Percentiles rank a stretch among this genome's conserved stretches.
These are phyloP conservation scores for Pristionchus japonicus DNA, from an alignment of 2,888 invertebrate species.

Conservation along the genomic window DNA sequence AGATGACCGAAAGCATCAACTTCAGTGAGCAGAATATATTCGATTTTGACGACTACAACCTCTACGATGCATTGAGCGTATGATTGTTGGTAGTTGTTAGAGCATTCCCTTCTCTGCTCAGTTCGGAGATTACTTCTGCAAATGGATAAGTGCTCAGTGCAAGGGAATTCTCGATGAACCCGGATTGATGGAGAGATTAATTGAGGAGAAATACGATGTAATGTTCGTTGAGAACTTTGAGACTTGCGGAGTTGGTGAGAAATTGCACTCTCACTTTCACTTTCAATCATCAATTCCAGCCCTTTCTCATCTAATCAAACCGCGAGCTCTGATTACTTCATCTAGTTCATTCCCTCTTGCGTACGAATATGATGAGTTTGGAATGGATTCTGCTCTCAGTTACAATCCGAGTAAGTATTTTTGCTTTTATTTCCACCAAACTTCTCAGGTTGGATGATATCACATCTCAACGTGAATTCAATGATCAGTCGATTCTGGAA, in stretches of 20 bases:
- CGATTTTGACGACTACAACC: background rate
- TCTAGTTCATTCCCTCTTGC: background rate
- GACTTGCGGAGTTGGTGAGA: background rate
- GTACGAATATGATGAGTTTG: background rate
- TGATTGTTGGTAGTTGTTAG: background rate
- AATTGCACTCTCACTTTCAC: background rate
- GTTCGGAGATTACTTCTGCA: background rate
- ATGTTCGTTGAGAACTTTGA: slow-evolving; percentile 24
- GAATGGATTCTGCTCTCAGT: background rate
- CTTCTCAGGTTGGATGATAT: background rate
- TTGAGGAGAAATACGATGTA: background rate
- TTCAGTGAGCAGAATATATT: background rate
- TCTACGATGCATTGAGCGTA: background rate
- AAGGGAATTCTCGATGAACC: slow-evolving; percentile 5
- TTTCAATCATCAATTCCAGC: background rate
- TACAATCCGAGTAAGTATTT: slow-evolving; percentile 3
- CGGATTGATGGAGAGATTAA: background rate
- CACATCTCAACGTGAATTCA: background rate
- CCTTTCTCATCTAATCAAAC: slow-evolving; percentile 32
- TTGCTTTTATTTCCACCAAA: no score
- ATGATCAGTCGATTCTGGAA: slow-evolving; percentile 16
- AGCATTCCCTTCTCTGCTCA: background rate
- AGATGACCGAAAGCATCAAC: slow-evolving; percentile 18
- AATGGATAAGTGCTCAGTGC: slow-evolving; percentile 4
- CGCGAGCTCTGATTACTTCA: background rate